Evolutionary conservation across 2,888 invertebrate species (phyloP).

Genomic region (Diloba caeruleocephala): DNA sequence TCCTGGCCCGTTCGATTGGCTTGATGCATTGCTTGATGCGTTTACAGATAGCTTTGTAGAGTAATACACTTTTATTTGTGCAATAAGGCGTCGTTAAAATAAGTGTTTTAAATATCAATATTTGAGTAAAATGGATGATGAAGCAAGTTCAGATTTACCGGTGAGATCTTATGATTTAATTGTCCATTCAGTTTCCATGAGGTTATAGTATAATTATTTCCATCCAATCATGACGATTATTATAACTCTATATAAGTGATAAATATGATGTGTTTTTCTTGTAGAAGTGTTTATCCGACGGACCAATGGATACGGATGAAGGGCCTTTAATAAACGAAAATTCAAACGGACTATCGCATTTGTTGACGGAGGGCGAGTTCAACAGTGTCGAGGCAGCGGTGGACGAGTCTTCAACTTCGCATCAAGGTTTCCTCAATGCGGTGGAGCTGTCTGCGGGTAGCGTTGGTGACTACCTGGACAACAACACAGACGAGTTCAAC

Average conservation of each 20-base stretch:
- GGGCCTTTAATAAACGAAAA: constrained; percentile 84
- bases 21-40: constrained; percentile 2
- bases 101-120: constrained; percentile 8
- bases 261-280: constrained; percentile 44
- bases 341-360: constrained; percentile 83
- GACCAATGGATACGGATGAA: constrained; percentile 83
- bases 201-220: constrained; percentile 50
- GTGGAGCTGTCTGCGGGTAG: constrained; percentile 84
- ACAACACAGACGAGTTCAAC: constrained; percentile 77
- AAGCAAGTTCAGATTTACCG: constrained; percentile 81
- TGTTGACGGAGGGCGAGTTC: constrained; percentile 83
- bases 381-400: constrained; percentile 82
- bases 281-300: constrained; percentile 80
- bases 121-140: constrained; percentile 67
- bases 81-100: constrained; percentile 2
- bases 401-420: constrained; percentile 83
- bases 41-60: not conserved
- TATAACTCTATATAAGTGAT: constrained; percentile 3
- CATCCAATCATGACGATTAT: constrained; percentile 7
- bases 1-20: not conserved
- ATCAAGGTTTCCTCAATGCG: constrained; percentile 84
- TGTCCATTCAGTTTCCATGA: constrained; percentile 26
- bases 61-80: constrained; percentile 1
- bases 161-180: constrained; percentile 55
- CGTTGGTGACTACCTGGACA: constrained; percentile 83